Base-by-base conservation (phyloP, 2,888 invertebrate species). In the Aleiodes alternator region DNA sequence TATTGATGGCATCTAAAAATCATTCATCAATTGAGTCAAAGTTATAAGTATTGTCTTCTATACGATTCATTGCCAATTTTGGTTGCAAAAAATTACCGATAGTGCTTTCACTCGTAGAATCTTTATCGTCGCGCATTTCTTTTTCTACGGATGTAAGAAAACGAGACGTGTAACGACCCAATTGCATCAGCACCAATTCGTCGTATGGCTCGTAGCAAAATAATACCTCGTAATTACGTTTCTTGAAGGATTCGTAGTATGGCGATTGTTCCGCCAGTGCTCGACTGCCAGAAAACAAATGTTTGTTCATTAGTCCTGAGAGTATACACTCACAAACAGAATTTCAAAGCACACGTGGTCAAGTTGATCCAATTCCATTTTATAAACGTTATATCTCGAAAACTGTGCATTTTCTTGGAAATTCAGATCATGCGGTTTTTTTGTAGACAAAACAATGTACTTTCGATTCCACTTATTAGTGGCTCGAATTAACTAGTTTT, bases 131-230 rank as follows among this genome's bases (percentile, higher is more conserved):
- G 70, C 95, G 92, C 94, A 97, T 95, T 90, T 98, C 98, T 86
- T 97, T 98, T 90, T 99, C 99, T 0, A 97, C 96, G 0, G 98
- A 98, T 3, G 95, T 93, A 6, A 99, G 91, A 76, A 92, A 91
- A 82, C 93, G 92, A 64, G 93, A 93, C 79, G 94, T 94, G 88
- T 96, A 99, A 86, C 96, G 94, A 78, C 94, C 93, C 73, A 98
- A 90, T 84, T 98, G 97, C 92, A 97, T 93, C 23, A 99, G 90
- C 3, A 98, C 97, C 71, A 99, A 91, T 90, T 99, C 99, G 89
- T 99, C 99, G 84, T 98, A 98, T n/a, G 96, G 95, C 87, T 99
- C 98, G 85, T 96, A 98, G 86, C 98, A 97, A 90, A 98, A 99
- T 12, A 99, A 90, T 0, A 99, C 98, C 90, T 98, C 97, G 5